Conservation (phyloP, 2,113 vertebrate genomes). For the Calonectris borealis region DNA sequence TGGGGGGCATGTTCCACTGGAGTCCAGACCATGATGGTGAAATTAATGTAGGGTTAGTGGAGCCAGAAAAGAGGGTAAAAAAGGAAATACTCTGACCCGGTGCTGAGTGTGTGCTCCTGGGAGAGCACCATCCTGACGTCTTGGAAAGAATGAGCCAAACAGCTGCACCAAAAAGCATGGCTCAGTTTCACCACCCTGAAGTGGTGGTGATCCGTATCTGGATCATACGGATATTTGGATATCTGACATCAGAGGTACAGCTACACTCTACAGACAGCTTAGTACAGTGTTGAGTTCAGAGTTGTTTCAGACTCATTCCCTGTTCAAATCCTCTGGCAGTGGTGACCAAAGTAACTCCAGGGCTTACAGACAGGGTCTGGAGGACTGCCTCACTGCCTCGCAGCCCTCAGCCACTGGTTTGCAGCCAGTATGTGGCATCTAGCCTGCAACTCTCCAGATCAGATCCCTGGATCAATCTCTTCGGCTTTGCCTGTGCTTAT, state of each 20-base stretch:
- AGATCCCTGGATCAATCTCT: background rate
- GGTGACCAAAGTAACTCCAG: background rate
- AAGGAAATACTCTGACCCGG: background rate
- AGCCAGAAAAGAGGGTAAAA: background rate
- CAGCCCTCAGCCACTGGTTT: background rate
- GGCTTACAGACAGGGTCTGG: background rate
- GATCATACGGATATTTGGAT: background rate
- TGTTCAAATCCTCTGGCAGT: background rate
- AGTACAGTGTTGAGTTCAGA: background rate
- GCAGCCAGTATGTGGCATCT: background rate
- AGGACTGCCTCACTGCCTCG: background rate
- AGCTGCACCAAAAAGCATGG: background rate
- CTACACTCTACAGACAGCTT: background rate
- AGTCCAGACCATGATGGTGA: background rate
- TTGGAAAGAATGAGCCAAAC: background rate
- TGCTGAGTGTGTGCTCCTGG: background rate
- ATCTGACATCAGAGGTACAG: background rate
- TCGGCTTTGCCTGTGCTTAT: background rate
- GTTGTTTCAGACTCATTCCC: background rate
- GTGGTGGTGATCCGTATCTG: background rate
- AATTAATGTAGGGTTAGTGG: background rate
- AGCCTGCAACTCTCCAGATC: background rate
- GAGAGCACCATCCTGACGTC: fast-evolving
- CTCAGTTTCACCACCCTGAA: background rate
- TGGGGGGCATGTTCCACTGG: fast-evolving